These are phyloP conservation scores for Dinomys branickii DNA, from an alignment of 2,113 vertebrate genomes.

Conservation along the genomic window DNA sequence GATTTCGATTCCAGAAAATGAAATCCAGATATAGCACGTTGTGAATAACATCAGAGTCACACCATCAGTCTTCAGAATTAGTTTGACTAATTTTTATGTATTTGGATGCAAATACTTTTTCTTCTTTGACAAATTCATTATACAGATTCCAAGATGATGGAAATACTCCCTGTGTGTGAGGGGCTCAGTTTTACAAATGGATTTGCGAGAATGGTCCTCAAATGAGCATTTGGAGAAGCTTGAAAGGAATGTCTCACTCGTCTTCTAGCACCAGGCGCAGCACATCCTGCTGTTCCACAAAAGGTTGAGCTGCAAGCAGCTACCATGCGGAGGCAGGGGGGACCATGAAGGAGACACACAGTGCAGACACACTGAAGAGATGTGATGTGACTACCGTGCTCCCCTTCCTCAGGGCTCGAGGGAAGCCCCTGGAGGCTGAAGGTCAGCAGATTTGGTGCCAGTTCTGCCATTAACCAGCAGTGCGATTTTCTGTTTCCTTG, in stretches of 20 bases:
- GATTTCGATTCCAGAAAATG: background rate
- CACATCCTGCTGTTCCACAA: background rate
- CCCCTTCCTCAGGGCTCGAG: background rate
- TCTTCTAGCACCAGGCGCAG: background rate
- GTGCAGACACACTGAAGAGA: background rate
- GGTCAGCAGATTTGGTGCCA: background rate
- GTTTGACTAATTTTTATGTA: slow-evolving; percentile 45
- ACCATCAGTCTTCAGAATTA: slow-evolving; percentile 4
- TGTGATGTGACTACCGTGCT: background rate
- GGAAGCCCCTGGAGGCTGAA: background rate
- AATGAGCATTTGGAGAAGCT: background rate
- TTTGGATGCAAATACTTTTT: slow-evolving; percentile 52
- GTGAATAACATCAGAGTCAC: background rate
- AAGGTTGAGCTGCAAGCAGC: background rate
- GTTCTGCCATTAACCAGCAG: background rate
- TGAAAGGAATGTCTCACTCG: background rate
- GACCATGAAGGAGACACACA: background rate
- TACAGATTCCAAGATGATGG: background rate
- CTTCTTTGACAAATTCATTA: slow-evolving; percentile 16
- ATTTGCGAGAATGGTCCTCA: background rate
- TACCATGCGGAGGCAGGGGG: background rate
- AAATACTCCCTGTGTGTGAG: background rate
- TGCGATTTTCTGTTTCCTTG: background rate
- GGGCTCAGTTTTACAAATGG: background rate
- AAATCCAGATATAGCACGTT: background rate